phyloP scores from a whole-genome alignment of 2,797 vertebrate species.

The Nothura maculosa region DNA sequence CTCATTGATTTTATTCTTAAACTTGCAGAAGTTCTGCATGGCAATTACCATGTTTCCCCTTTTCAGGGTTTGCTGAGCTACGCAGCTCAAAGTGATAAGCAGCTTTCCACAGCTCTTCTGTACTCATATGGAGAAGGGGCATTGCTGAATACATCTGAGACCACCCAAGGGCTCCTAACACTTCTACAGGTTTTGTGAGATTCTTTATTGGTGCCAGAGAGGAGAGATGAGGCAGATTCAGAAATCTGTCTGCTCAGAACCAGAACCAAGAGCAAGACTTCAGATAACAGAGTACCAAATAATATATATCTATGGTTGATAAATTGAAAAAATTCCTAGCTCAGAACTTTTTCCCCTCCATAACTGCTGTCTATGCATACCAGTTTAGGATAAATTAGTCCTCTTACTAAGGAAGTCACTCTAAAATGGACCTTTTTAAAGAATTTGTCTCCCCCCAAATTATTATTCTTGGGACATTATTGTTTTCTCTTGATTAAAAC shows the following conservation, averaged over 20 bases:
- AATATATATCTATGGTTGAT: not conserved
- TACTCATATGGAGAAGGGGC: not conserved
- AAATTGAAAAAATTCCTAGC: not conserved
- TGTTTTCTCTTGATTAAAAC: not conserved
- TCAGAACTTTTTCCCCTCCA: not conserved
- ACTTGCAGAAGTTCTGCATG: not conserved
- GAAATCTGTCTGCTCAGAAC: accelerated
- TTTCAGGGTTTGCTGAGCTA: not conserved
- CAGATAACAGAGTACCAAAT: not conserved
- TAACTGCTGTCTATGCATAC: not conserved
- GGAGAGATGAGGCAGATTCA: not conserved
- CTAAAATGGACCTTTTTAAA: not conserved
- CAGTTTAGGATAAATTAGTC: not conserved
- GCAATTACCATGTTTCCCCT: not conserved
- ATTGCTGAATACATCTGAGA: not conserved
- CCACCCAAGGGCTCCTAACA: not conserved
- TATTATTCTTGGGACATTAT: not conserved
- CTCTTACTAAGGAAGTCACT: not conserved
- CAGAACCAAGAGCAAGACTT: not conserved
- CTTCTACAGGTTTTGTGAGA: accelerated
- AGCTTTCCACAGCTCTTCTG: not conserved
- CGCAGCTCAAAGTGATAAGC: not conserved
- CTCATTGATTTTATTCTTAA: not conserved
- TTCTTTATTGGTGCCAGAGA: not conserved
- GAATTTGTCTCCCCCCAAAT: not conserved